Evolutionary conservation across 2,888 invertebrate genomes (phyloP).

Genomic region (Eristalinus sepulchralis): DNA sequence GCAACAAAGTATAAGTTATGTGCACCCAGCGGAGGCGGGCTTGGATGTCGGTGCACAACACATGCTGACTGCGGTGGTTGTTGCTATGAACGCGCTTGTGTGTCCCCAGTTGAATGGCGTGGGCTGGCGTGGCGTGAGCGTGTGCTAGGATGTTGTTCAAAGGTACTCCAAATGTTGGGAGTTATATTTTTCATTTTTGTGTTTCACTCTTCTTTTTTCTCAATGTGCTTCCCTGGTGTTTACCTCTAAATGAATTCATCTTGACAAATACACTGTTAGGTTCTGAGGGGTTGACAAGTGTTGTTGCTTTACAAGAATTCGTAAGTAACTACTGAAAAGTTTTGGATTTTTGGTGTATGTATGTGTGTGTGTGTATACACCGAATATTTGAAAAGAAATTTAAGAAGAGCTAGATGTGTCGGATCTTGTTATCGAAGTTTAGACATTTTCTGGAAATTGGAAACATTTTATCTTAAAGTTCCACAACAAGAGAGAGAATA

Average conservation of each 20-base stretch:
- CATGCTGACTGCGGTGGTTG: background rate
- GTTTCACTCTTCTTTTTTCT: background rate
- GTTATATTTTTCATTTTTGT: background rate
- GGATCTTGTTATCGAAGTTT: no score
- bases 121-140: conserved; percentile 21
- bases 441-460: no score
- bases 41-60: background rate
- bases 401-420: no score
- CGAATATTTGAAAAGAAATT: no score
- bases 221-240: background rate
- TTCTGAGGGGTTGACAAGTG: conserved; percentile 6
- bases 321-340: background rate
- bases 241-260: conserved; percentile 28
- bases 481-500: no score
- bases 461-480: no score
- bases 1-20: conserved; percentile 32
- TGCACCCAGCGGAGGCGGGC: background rate
- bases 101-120: conserved; percentile 3
- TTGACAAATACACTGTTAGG: conserved; percentile 42
- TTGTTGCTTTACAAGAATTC: background rate
- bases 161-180: conserved; percentile 3
- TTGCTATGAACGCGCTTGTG: background rate
- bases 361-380: background rate
- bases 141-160: conserved; percentile 45
- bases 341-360: background rate